A percentile compares a stretch with the other conserved stretches of the same genome.
phyloP scores from a whole-genome alignment of 1,140 invertebrate species.

The Drosophila erecta region DNA sequence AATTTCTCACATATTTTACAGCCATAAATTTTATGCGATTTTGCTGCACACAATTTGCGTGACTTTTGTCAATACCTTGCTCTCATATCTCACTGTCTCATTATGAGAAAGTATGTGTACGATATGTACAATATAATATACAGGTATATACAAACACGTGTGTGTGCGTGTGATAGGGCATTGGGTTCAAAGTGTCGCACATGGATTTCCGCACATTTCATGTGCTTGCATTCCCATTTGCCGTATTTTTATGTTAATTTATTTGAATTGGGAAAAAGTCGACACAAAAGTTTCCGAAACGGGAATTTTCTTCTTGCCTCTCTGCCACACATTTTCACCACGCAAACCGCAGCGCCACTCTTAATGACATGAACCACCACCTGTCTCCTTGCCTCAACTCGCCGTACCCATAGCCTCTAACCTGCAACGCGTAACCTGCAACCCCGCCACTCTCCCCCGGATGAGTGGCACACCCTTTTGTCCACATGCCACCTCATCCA shows the following conservation, averaged over 20 bases:
- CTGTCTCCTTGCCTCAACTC: not conserved
- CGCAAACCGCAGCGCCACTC: conserved; percentile 52
- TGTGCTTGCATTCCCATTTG: conserved; percentile 62
- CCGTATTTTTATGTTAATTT: conserved; percentile 80
- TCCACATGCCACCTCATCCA: conserved; percentile 70
- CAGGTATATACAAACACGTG: too few relatives aligned
- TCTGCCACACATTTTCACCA: conserved; percentile 5
- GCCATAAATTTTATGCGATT: conserved; percentile 58
- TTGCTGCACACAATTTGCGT: conserved; percentile 66
- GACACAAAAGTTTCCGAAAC: conserved; percentile 58
- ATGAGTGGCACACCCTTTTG: conserved; percentile 28
- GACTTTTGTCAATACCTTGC: conserved; percentile 80
- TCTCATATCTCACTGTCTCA: conserved; percentile 49
- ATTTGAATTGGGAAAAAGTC: conserved; percentile 64
- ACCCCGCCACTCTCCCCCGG: not conserved
- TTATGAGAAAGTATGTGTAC: not conserved
- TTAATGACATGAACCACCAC: conserved; percentile 56
- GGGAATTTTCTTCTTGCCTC: conserved; percentile 43
- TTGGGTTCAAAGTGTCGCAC: conserved; percentile 59
- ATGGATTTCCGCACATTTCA: conserved; percentile 76
- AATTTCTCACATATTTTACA: conserved; percentile 71
- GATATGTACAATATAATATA: too few relatives aligned
- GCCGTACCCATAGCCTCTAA: too few relatives aligned
- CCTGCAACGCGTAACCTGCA: not conserved
- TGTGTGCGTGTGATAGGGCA: not conserved